These are phyloP conservation scores for Zosterops borbonicus DNA, from an alignment of 2,113 vertebrate species.

Conservation along the genomic window DNA sequence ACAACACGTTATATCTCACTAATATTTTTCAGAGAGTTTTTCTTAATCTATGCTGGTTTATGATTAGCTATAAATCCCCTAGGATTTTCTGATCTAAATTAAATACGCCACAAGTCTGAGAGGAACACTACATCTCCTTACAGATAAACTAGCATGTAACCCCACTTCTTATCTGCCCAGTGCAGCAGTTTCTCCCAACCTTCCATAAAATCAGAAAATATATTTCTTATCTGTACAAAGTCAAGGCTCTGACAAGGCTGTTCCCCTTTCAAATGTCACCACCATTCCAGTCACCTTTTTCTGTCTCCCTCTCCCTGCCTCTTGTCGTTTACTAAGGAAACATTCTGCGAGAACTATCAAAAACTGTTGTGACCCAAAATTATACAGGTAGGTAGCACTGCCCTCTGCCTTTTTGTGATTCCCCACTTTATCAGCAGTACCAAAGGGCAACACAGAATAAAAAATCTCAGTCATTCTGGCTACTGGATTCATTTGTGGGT, in stretches of 20 bases:
- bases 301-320: background rate
- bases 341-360: background rate
- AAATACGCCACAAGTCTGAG: slow-evolving; percentile 26
- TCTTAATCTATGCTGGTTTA: slow-evolving; percentile 28
- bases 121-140: slow-evolving; percentile 26
- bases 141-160: slow-evolving; percentile 53
- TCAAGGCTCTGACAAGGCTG: slow-evolving; percentile 50
- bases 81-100: slow-evolving; percentile 60
- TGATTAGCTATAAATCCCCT: slow-evolving; percentile 53
- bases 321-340: slow-evolving; percentile 11
- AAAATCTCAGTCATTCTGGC: background rate
- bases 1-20: background rate
- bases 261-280: slow-evolving; percentile 57
- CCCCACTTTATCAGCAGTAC: background rate
- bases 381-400: background rate
- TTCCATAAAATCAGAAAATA: slow-evolving; percentile 41
- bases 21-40: slow-evolving; percentile 30
- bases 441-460: background rate
- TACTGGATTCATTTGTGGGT: background rate
- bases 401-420: background rate
- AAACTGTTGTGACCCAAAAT: background rate
- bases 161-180: slow-evolving; percentile 53
- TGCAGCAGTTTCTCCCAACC: slow-evolving; percentile 50
- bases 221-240: slow-evolving; percentile 52
- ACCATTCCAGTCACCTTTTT: background rate